Percentiles rank a stretch among this genome's conserved stretches.
Evolutionary conservation across 2,888 invertebrate species (phyloP).

Genomic region (Chironomus tentans): DNA sequence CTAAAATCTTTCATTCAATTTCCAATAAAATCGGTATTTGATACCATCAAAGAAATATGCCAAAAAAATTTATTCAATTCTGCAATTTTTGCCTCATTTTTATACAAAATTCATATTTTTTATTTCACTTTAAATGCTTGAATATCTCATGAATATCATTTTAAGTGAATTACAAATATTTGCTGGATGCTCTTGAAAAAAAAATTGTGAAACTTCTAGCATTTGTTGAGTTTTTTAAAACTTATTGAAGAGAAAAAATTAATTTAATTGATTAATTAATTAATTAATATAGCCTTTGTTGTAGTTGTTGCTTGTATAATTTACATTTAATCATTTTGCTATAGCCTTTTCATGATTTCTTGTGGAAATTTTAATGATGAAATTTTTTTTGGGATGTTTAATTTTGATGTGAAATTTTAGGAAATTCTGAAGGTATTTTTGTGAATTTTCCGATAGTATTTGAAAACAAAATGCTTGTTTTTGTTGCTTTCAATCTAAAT

Average conservation of each 20-base stretch:
- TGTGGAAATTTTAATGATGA: not conserved
- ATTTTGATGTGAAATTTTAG: too few relatives aligned
- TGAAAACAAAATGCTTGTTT: too few relatives aligned
- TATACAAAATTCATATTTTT: not conserved
- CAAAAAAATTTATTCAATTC: too few relatives aligned
- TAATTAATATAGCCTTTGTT: constrained; percentile 6
- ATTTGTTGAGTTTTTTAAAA: too few relatives aligned
- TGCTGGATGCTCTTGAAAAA: not conserved
- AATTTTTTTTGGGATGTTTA: too few relatives aligned
- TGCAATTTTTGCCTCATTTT: not conserved
- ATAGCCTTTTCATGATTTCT: not conserved
- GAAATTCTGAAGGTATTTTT: too few relatives aligned
- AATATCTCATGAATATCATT: not conserved
- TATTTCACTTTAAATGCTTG: not conserved
- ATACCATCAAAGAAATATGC: not conserved
- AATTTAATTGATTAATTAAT: constrained; percentile 3
- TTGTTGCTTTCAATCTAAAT: too few relatives aligned
- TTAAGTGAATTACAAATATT: not conserved
- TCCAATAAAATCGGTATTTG: not conserved
- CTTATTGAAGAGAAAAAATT: not conserved
- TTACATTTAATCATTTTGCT: not conserved
- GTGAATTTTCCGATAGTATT: too few relatives aligned
- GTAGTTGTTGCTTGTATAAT: not conserved
- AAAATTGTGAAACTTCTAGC: too few relatives aligned
- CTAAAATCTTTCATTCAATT: not conserved